Conservation (phyloP, 2,113 vertebrate species). For the human (Homo sapiens) region GRCh38 chr3:142104001-142104500, state of each 20-base stretch:
- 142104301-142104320: neutral
- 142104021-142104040: too few species aligned
- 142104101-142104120: neutral
- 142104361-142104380: neutral
- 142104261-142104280: neutral
- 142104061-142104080: neutral
- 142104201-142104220: neutral
- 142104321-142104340: neutral
- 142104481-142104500: neutral
- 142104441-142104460: neutral
- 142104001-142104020: too few species aligned
- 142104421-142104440: neutral
- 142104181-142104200: neutral
- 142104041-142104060: neutral
- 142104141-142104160: neutral
- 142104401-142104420: neutral
- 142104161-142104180: neutral
- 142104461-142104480: neutral
- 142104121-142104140: neutral
- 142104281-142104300: neutral
- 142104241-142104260: neutral
- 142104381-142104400: neutral
- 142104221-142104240: neutral
- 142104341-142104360: neutral
- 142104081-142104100: constrained; percentile 23